These are phyloP conservation scores for Cynopterus sphinx DNA, from an alignment of 2,797 vertebrate species.

Conservation along the genomic window DNA sequence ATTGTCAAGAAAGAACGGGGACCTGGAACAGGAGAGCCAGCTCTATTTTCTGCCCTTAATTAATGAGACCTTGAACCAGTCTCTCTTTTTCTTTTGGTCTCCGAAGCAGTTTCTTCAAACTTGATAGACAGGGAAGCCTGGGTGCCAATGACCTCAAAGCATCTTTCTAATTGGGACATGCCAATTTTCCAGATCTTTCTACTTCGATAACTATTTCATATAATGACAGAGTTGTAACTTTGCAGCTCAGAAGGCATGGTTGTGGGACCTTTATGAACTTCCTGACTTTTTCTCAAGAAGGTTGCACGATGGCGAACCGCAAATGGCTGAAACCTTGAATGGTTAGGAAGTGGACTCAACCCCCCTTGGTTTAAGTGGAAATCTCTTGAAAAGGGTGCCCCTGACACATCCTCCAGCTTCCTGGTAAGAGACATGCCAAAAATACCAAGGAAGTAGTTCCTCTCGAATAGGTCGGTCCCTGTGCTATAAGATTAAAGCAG, in stretches of 20 bases:
- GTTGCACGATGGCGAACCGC: background rate
- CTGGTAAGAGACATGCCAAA: slow-evolving; percentile 67
- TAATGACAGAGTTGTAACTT: slow-evolving; percentile 39
- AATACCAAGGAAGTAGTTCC: slow-evolving; percentile 67
- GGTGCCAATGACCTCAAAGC: background rate
- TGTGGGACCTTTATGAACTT: slow-evolving; percentile 43
- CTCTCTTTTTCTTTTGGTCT: background rate
- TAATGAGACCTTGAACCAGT: background rate
- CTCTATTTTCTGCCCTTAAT: background rate
- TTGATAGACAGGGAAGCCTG: background rate
- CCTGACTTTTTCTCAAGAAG: slow-evolving; percentile 54
- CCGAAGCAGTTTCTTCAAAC: background rate
- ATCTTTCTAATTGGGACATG: background rate
- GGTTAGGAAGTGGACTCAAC: slow-evolving; percentile 43
- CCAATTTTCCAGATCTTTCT: slow-evolving; percentile 44
- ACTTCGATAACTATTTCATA: slow-evolving; percentile 38
- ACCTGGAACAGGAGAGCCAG: background rate
- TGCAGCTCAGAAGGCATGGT: slow-evolving; percentile 61
- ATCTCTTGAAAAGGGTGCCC: slow-evolving; percentile 25
- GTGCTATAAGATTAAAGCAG: slow-evolving; percentile 66
- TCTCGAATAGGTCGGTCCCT: slow-evolving; percentile 45
- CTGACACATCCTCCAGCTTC: slow-evolving; percentile 66
- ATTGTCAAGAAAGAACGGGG: background rate
- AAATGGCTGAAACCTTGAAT: slow-evolving; percentile 42
- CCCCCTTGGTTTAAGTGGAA: slow-evolving; percentile 36